Evolutionary conservation across 2,113 vertebrate genomes (phyloP).

Genomic region (Collichthys lucidus): DNA sequence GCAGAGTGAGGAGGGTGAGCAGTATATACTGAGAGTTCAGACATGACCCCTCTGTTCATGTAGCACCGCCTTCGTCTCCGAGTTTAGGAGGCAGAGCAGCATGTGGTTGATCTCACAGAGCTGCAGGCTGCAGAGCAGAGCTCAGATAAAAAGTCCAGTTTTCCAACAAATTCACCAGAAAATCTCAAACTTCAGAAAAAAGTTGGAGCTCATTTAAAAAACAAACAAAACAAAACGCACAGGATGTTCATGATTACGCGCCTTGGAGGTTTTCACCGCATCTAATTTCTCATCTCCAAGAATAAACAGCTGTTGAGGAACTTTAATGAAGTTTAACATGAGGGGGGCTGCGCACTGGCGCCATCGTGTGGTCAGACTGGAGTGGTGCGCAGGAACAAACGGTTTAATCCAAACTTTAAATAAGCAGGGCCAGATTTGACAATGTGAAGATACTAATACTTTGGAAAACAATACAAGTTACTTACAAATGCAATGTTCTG

Average conservation of each 20-base stretch:
- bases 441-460: too few species aligned
- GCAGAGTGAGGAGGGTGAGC: not conserved
- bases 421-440: too few species aligned
- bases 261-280: not conserved
- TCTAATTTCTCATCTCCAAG: not conserved
- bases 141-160: not conserved
- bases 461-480: too few species aligned
- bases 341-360: not conserved
- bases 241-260: not conserved
- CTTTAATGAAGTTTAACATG: not conserved
- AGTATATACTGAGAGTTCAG: not conserved
- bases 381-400: not conserved
- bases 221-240: not conserved
- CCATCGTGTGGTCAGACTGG: conserved; percentile 46
- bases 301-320: not conserved
- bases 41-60: conserved; percentile 1
- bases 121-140: not conserved
- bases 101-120: conserved; percentile 1
- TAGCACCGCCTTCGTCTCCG: conserved; percentile 70
- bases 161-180: not conserved
- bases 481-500: too few species aligned
- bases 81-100: not conserved
- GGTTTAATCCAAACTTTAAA: not conserved
- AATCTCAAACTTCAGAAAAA: not conserved
- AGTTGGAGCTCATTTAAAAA: not conserved